Percentiles rank a stretch among this genome's conserved stretches.
Evolutionary conservation across 35 echinoderm and acorn worm species (phyloP).

Genomic region (Eucidaris tribuloides): DNA sequence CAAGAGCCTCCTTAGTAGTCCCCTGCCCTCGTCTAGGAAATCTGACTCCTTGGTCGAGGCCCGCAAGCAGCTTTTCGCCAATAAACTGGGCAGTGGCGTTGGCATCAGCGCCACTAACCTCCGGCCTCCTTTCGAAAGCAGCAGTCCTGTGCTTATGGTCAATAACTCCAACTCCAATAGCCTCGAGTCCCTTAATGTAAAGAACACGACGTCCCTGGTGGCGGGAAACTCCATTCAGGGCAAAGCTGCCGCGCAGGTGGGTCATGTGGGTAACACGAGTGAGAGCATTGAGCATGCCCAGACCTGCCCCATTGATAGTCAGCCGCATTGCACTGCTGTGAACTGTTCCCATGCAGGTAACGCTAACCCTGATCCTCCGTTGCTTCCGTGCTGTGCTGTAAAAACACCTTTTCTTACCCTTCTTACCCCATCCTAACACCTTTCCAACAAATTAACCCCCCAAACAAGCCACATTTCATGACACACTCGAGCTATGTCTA

Average conservation of each 20-base stretch:
- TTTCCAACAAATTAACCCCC: too few relatives aligned
- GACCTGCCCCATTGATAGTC: slow-evolving; percentile 16
- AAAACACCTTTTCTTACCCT: too few relatives aligned
- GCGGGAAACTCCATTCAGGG: slow-evolving; percentile 28
- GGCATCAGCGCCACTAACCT: slow-evolving; percentile 50
- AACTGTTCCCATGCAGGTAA: slow-evolving; percentile 19
- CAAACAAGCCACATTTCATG: too few relatives aligned
- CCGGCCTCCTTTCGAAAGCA: slow-evolving; percentile 24
- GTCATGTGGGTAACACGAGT: slow-evolving; percentile 31
- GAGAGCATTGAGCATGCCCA: slow-evolving; percentile 24
- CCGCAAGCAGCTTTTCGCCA: slow-evolving; percentile 97
- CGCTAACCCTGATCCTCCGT: background rate
- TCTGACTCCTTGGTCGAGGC: slow-evolving; percentile 96
- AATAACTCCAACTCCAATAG: slow-evolving; percentile 68
- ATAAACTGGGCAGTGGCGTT: slow-evolving; percentile 75
- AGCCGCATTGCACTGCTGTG: slow-evolving; percentile 17
- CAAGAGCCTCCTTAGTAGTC: slow-evolving; percentile 23
- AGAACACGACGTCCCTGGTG: slow-evolving; percentile 1
- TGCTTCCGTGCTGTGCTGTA: too few relatives aligned
- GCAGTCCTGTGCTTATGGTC: slow-evolving; percentile 40
- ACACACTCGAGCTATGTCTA: too few relatives aligned
- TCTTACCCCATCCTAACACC: too few relatives aligned
- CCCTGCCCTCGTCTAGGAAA: slow-evolving; percentile 46
- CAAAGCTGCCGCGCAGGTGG: slow-evolving; percentile 61
- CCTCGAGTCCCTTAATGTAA: slow-evolving; percentile 23